Evolutionary conservation across 2,113 vertebrate species (phyloP).

Genomic region (Regulus satrapa): DNA sequence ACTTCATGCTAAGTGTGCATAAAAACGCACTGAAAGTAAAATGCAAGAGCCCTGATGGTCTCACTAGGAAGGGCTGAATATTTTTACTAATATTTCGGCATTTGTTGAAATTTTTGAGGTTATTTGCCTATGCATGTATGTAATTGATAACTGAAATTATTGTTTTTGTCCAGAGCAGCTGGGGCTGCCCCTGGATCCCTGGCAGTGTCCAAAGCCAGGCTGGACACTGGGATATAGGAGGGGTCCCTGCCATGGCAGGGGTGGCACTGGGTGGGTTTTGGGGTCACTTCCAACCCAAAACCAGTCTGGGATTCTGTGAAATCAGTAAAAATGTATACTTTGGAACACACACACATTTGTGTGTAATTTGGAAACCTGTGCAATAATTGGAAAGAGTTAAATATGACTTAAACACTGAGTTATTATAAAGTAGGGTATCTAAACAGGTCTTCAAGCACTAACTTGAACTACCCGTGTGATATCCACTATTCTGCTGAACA

Average conservation of each 20-base stretch:
- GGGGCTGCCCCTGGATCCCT: neutral
- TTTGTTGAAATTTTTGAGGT: neutral
- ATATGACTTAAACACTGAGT: neutral
- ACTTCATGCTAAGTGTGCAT: too few species aligned
- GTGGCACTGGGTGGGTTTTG: fast-evolving
- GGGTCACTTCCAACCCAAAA: neutral
- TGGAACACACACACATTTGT: neutral
- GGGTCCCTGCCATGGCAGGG: neutral
- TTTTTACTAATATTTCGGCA: neutral
- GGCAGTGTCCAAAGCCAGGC: neutral
- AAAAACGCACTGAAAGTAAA: neutral
- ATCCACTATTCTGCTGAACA: neutral
- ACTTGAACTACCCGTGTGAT: neutral
- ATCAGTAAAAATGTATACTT: neutral
- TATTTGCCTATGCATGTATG: neutral
- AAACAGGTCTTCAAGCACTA: neutral
- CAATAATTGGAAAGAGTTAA: neutral
- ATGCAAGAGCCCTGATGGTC: neutral
- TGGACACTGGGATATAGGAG: fast-evolving
- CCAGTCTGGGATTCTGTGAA: neutral
- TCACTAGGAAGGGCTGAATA: neutral
- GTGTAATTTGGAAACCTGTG: neutral
- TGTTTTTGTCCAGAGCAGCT: neutral
- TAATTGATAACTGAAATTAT: neutral
- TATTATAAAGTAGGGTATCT: neutral